Conservation (phyloP, 2,888 invertebrate species). For the Fabriciana adippe region DNA sequence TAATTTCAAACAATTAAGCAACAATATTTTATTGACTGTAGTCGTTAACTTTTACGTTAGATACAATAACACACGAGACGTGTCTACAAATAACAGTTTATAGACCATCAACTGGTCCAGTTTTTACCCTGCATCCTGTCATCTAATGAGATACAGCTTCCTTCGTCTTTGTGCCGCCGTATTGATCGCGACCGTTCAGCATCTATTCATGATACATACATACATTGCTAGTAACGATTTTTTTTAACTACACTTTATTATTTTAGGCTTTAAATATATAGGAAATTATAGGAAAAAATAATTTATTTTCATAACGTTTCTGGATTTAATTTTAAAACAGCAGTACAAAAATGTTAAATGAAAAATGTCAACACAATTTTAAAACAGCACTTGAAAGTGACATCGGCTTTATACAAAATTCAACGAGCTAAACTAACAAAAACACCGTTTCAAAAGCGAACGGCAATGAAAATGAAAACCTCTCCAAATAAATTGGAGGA, state of each 20-base stretch:
- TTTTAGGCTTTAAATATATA: too few relatives aligned
- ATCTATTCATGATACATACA: background rate
- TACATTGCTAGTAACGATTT: background rate
- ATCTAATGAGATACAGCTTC: constrained; percentile 62
- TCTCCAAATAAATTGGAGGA: constrained; percentile 17
- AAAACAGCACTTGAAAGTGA: too few relatives aligned
- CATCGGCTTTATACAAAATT: background rate
- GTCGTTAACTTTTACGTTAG: background rate
- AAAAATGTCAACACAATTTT: too few relatives aligned
- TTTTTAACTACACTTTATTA: background rate
- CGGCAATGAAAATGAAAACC: constrained; percentile 15
- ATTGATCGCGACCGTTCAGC: constrained; percentile 28
- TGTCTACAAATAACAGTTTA: constrained; percentile 38
- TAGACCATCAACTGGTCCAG: constrained; percentile 45
- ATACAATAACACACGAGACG: constrained; percentile 6
- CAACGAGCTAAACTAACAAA: constrained; percentile 13
- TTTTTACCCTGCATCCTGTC: constrained; percentile 60
- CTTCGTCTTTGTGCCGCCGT: constrained; percentile 42
- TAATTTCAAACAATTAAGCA: background rate
- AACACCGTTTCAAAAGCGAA: constrained; percentile 3
- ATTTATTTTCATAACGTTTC: too few relatives aligned
- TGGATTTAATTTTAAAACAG: too few relatives aligned
- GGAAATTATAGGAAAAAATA: too few relatives aligned
- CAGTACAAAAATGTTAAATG: too few relatives aligned
- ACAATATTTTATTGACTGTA: background rate